Evolutionary conservation across 1,140 invertebrate species (phyloP), one percentile per base, ranked within the genome.

Genomic region (Drosophila triauraria): DNA sequence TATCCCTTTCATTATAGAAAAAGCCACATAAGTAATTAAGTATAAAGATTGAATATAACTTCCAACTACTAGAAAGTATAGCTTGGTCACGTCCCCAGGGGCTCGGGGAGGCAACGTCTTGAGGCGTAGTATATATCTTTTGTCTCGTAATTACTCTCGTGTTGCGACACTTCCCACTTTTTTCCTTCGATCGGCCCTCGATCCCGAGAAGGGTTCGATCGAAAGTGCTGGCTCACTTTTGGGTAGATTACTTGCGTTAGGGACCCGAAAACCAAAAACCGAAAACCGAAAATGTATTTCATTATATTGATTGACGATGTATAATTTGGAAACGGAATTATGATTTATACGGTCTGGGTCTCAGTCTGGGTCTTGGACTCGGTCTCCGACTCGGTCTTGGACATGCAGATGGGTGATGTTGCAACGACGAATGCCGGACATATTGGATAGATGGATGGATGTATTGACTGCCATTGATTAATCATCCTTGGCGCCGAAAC

Each of bases 301-400:
- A 87, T 87, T 88, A 87, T 78, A 77, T 87, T 87, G 83, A 87
- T 87, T 88, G 83, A 87, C 83, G 83, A 87, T 87, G 84, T 80
- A 87, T 86, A 86, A 87, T 86, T 86, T 86, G 67, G 72, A 67
- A 86, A 87, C 71, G 80, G 75, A 87, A 87, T 87, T 87, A 87
- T 87, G 84, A 87, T 87, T 87, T 87, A 88, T 87, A 87, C 80
- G 80, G 80, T 78, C 77, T 80, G 75, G 12, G 51, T 53, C 3
- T 35, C 2, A 5, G 50, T 53, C 5, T 32, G 5, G 15, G 47
- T 15, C 25, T 54, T 10, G 6, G 51, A 35, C 10, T 35, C 4
- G 10, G 48, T 51, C 5, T 51, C 17, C 0, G 35, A 10, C 20
- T n/a, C n/a, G n/a, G n/a, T n/a, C n/a, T 54, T 23, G 53, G 53